Evolutionary conservation across 2,797 vertebrate genomes (phyloP).

Genomic region (Clarias fuscus): DNA sequence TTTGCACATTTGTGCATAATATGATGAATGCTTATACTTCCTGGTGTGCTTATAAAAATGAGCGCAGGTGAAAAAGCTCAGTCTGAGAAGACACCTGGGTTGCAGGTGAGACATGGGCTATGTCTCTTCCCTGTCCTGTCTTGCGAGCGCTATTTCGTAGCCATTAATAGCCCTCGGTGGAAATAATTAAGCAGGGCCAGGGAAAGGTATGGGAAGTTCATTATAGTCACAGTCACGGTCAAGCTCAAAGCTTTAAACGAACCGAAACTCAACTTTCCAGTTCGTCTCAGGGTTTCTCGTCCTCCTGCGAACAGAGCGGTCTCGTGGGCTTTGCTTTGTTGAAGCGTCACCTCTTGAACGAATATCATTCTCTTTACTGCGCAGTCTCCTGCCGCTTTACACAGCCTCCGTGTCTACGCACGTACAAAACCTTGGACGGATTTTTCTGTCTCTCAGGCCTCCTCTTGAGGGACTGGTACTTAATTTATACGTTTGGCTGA

Average conservation of each 20-base stretch:
- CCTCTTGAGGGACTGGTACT: conserved; percentile 52
- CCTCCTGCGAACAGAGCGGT: not conserved
- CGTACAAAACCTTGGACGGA: conserved; percentile 21
- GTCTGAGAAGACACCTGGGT: conserved; percentile 45
- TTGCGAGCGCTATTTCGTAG: conserved; percentile 48
- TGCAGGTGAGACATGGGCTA: conserved; percentile 55
- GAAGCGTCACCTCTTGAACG: conserved; percentile 30
- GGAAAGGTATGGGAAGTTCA: conserved; percentile 53
- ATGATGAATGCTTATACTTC: not conserved
- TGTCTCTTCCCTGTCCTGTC: conserved; percentile 32
- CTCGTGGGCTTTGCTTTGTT: conserved; percentile 9
- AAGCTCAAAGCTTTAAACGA: not conserved
- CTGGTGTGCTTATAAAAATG: conserved; percentile 33
- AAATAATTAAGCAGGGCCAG: conserved; percentile 60
- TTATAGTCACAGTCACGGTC: not conserved
- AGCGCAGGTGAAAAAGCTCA: conserved; percentile 13
- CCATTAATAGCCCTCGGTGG: conserved; percentile 63
- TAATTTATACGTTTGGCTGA: conserved; percentile 58
- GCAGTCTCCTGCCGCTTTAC: conserved; percentile 36
- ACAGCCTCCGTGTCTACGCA: conserved; percentile 26
- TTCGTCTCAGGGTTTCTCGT: conserved; percentile 19
- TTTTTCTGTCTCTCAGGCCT: conserved; percentile 21
- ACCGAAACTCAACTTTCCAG: conserved; percentile 13
- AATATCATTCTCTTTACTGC: conserved; percentile 33
- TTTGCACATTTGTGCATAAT: not conserved